These are phyloP conservation scores for Apolygus lucorum DNA, from an alignment of 1,140 invertebrate species.

Conservation along the genomic window DNA sequence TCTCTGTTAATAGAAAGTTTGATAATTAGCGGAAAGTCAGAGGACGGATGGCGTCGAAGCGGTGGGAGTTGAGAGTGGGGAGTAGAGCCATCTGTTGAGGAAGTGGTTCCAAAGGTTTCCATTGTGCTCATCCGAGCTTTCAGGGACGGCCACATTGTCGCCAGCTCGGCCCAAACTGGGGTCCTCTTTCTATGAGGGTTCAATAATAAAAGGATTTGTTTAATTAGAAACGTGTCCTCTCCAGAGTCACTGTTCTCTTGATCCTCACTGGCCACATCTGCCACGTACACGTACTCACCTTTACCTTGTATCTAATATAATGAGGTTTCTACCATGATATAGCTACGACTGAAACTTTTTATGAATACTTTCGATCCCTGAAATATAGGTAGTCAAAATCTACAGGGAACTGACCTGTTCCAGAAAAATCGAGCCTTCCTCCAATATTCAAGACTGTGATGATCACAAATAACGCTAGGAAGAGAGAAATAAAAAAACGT, in stretches of 20 bases:
- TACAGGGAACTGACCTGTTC: too few species aligned
- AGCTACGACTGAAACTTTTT: too few species aligned
- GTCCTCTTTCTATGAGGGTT: background rate
- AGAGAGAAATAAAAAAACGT: too few species aligned
- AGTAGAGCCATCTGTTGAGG: slow-evolving; percentile 2
- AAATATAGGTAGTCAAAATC: too few species aligned
- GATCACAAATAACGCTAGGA: too few species aligned
- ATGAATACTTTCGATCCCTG: too few species aligned
- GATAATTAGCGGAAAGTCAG: slow-evolving; percentile 8
- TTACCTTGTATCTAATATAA: too few species aligned
- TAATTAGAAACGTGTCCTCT: slow-evolving; percentile 7
- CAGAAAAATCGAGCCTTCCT: too few species aligned
- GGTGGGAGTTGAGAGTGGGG: background rate
- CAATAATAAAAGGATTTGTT: slow-evolving; percentile 9
- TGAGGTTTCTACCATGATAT: too few species aligned
- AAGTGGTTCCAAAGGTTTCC: slow-evolving; percentile 6
- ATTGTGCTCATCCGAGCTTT: background rate
- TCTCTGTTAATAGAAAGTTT: slow-evolving; percentile 6
- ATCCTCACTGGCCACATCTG: background rate
- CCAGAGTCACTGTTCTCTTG: too few species aligned
- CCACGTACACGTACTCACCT: too few species aligned
- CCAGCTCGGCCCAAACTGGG: background rate
- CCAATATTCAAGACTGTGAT: too few species aligned
- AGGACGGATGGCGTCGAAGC: background rate
- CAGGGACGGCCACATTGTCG: background rate